A percentile compares a stretch with the other conserved stretches of the same genome.
Evolutionary conservation across 2,888 invertebrate species (phyloP).

Genomic region (Trissonchulus latispiculum): DNA sequence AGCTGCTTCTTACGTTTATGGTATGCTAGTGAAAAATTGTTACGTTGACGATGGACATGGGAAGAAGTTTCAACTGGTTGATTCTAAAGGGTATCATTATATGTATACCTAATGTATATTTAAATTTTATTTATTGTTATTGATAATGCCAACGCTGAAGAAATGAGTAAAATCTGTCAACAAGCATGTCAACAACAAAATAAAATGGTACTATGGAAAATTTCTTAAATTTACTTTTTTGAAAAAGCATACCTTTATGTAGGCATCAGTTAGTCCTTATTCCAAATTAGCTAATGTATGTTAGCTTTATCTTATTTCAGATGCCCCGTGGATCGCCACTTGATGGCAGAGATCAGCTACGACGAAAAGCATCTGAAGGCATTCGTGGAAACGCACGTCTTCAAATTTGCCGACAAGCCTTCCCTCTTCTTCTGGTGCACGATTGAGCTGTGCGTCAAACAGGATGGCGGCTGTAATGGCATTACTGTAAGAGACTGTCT

Average conservation of each 20-base stretch:
- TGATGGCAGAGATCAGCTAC: conserved; percentile 35
- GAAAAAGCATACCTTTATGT: too few species aligned
- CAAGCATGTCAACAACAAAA: too few species aligned
- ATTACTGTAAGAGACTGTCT: conserved; percentile 37
- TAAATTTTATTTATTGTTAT: too few species aligned
- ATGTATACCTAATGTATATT: too few species aligned
- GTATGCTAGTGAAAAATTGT: conserved; percentile 40
- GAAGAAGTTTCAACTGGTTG: conserved; percentile 39
- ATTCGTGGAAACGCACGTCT: conserved; percentile 36
- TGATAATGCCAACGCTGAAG: too few species aligned
- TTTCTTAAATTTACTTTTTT: too few species aligned
- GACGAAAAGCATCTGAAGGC: conserved; percentile 29
- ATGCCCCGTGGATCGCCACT: conserved; percentile 35
- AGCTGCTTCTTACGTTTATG: conserved; percentile 38
- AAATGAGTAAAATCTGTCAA: too few species aligned
- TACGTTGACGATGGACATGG: conserved; percentile 43
- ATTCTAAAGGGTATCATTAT: conserved; percentile 39
- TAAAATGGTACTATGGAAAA: too few species aligned
- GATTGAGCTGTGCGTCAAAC: conserved; percentile 41
- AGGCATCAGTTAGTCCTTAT: too few species aligned
- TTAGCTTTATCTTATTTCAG: conserved; percentile 27
- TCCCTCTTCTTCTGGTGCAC: conserved; percentile 42
- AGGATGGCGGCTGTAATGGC: conserved; percentile 42
- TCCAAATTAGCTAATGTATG: too few species aligned
- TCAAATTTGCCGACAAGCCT: conserved; percentile 42